These are phyloP conservation scores for Eucera pruinosa DNA, from an alignment of 2,888 invertebrate species.

Conservation along the genomic window DNA sequence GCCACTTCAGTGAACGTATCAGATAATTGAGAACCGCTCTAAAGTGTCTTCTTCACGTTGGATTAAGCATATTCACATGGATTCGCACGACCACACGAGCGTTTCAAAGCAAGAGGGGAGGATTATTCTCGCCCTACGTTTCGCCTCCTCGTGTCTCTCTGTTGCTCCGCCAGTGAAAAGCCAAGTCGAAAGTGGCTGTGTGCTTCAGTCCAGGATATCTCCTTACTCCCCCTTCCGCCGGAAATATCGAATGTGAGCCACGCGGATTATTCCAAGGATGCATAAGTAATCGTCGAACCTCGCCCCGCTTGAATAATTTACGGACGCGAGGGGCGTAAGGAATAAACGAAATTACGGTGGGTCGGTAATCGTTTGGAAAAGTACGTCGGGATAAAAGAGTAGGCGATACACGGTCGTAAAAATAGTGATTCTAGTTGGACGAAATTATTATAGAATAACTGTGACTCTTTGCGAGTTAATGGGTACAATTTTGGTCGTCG, in stretches of 20 bases:
- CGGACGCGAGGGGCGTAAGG: neutral
- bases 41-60: conserved; percentile 56
- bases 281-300: conserved; percentile 11
- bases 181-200: conserved; percentile 10
- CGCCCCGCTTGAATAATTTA: neutral
- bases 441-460: no score
- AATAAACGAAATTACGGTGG: neutral
- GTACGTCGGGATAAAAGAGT: neutral
- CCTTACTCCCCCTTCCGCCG: conserved; percentile 41
- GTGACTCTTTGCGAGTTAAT: no score
- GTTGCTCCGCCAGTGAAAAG: conserved; percentile 2
- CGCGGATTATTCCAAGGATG: conserved; percentile 28
- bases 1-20: conserved; percentile 45
- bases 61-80: conserved; percentile 67
- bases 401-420: no score
- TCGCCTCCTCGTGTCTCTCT: neutral
- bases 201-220: conserved; percentile 32
- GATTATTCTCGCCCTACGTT: conserved; percentile 52
- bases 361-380: conserved; percentile 7
- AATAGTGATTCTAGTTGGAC: no score
- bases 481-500: no score
- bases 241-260: conserved; percentile 43
- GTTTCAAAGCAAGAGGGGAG: conserved; percentile 23
- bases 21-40: conserved; percentile 67
- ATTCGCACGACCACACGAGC: conserved; percentile 48